Evolutionary conservation across 2,888 invertebrate species (phyloP).

Genomic region (Luperina testacea): DNA sequence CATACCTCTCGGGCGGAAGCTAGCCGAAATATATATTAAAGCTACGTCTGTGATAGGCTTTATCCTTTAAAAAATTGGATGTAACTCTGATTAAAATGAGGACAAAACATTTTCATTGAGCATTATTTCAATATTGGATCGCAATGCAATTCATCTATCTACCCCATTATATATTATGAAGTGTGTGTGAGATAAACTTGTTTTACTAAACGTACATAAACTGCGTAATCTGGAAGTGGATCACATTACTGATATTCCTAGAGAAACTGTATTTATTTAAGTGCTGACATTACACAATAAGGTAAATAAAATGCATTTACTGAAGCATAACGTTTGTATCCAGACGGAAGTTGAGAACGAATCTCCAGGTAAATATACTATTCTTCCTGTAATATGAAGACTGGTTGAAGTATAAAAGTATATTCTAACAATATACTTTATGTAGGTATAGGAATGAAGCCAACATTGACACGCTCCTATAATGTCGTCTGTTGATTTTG

Average conservation of each 20-base stretch:
- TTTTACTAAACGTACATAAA: not conserved
- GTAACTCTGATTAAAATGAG: not conserved
- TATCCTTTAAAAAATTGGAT: not conserved
- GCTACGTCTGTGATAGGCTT: too few relatives aligned
- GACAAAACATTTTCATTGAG: not conserved
- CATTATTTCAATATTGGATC: not conserved
- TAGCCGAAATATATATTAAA: too few relatives aligned
- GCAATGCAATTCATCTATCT: not conserved
- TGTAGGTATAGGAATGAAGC: not conserved
- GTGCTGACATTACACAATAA: not conserved
- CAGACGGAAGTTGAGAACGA: not conserved
- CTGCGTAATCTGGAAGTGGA: not conserved
- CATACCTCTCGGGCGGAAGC: too few relatives aligned
- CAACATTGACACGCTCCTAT: not conserved
- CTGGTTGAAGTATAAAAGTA: not conserved
- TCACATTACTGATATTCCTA: not conserved
- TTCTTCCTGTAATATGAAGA: not conserved
- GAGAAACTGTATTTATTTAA: not conserved
- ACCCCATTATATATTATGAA: not conserved
- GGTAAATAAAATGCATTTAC: slow-evolving; percentile 37
- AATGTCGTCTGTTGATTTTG: not conserved
- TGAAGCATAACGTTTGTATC: not conserved
- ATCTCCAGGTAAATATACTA: slow-evolving; percentile 35
- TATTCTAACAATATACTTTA: not conserved
- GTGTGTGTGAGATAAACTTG: not conserved